phyloP scores from a whole-genome alignment of 2,797 vertebrate genomes.

The Urosaurus nigricauda region DNA sequence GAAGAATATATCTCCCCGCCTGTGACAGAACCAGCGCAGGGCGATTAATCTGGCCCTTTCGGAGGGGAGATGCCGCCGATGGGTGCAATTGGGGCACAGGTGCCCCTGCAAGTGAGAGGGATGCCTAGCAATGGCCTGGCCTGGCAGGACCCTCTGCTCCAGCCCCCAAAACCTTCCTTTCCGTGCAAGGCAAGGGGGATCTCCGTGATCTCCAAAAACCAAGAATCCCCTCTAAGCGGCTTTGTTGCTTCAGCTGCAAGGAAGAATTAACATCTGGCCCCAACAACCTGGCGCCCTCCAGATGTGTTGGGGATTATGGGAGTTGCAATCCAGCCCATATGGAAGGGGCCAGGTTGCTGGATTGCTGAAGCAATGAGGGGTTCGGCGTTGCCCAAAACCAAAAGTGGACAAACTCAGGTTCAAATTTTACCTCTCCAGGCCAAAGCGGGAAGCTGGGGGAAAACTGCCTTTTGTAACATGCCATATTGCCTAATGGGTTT shows the following conservation, averaged over 20 bases:
- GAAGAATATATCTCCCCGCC: constrained; percentile 79
- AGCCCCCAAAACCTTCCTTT: neutral
- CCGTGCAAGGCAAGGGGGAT: neutral
- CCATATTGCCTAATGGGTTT: too few relatives aligned
- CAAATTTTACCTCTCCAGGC: too few relatives aligned
- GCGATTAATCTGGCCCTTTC: constrained; percentile 81
- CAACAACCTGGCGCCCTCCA: neutral
- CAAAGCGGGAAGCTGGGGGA: neutral
- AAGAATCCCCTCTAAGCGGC: neutral
- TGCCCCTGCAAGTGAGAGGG: constrained; percentile 45
- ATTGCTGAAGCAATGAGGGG: too few relatives aligned
- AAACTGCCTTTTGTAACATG: too few relatives aligned
- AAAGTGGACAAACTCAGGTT: too few relatives aligned
- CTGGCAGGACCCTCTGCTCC: too few relatives aligned
- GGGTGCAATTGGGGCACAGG: constrained; percentile 63
- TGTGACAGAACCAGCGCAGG: constrained; percentile 79
- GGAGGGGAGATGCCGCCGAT: constrained; percentile 53
- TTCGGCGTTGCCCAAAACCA: too few relatives aligned
- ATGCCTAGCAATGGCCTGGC: neutral
- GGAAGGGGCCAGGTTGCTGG: too few relatives aligned
- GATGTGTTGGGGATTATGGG: neutral
- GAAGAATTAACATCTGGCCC: neutral
- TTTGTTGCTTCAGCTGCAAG: neutral
- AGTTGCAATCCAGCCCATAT: too few relatives aligned
- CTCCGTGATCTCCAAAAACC: neutral